These are phyloP conservation scores for Diphyllodes magnificus DNA, from an alignment of 2,113 vertebrate genomes.

Conservation along the genomic window DNA sequence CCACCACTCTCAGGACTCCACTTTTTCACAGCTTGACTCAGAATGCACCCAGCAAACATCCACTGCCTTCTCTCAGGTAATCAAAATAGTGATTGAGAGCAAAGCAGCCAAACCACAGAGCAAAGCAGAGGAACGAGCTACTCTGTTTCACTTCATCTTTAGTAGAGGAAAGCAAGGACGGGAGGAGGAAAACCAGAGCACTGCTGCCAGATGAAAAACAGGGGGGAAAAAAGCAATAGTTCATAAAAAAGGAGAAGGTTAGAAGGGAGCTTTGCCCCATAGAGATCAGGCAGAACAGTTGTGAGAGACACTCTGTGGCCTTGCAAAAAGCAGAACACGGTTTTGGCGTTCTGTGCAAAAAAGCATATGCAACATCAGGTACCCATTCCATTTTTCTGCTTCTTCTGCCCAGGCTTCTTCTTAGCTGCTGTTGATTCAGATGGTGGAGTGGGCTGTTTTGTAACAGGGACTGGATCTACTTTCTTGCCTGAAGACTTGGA, in stretches of 20 bases:
- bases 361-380: constrained; percentile 65
- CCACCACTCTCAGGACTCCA: background rate
- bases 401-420: constrained; percentile 88
- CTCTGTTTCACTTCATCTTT: background rate
- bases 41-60: background rate
- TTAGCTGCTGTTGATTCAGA: constrained; percentile 68
- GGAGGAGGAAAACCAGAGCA: constrained; percentile 37
- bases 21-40: background rate
- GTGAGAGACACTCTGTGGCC: constrained; percentile 43
- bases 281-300: constrained; percentile 29
- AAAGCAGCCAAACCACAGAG: background rate
- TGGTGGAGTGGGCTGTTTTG: constrained; percentile 82
- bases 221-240: background rate
- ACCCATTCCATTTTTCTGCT: constrained; percentile 86
- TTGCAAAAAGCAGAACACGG: constrained; percentile 52
- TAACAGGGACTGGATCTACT: constrained; percentile 75
- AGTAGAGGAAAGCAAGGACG: background rate
- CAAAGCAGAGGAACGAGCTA: background rate
- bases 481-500: constrained; percentile 82
- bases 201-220: constrained; percentile 22
- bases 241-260: background rate
- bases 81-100: background rate
- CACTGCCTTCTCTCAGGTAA: background rate
- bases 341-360: constrained; percentile 64
- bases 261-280: background rate